A percentile compares a stretch with the other conserved stretches of the same genome.
These are phyloP conservation scores for Scylla paramamosain DNA, from an alignment of 1,140 invertebrate species.

Conservation along the genomic window DNA sequence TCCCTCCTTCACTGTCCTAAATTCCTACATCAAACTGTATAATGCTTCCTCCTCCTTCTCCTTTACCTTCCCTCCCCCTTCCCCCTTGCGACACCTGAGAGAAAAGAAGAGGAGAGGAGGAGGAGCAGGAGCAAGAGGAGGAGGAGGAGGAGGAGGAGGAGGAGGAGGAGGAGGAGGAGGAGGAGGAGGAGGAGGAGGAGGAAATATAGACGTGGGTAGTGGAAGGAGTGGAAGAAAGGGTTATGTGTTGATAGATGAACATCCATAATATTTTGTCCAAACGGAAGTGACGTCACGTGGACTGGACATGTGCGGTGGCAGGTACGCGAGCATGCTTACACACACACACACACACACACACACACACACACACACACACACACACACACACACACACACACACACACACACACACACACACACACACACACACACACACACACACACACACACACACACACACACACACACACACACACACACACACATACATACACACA, in stretches of 20 bases:
- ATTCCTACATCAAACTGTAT: background rate
- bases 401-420: no score
- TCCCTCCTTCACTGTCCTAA: background rate
- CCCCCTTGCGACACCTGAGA: background rate
- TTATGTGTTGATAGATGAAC: background rate
- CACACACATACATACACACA: no score
- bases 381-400: slow-evolving; percentile 40
- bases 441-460: no score
- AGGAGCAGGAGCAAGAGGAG: no score
- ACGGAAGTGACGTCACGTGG: background rate
- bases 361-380: slow-evolving; percentile 46
- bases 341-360: slow-evolving; percentile 45
- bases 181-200: no score
- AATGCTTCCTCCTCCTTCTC: no score
- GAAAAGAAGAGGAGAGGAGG: no score
- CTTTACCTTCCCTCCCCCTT: no score
- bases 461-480: no score
- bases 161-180: no score
- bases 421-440: no score
- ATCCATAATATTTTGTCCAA: background rate
- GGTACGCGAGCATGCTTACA: background rate
- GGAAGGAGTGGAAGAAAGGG: background rate
- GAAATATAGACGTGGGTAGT: background rate
- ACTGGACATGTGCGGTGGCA: background rate
- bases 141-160: no score